phyloP scores from a whole-genome alignment of 2,113 vertebrate genomes.

The Caloenas nicobarica region DNA sequence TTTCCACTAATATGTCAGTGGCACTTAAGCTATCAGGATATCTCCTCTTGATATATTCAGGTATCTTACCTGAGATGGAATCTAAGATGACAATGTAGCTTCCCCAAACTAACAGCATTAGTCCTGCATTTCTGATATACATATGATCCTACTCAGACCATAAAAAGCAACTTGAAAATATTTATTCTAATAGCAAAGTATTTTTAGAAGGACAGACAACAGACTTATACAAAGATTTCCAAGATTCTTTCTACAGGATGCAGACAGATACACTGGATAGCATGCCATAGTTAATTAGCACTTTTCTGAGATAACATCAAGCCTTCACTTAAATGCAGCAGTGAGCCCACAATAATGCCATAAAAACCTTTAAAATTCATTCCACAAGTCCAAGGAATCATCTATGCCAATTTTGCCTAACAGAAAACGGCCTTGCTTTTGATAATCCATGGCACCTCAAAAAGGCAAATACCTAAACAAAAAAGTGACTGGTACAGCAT shows the following conservation, averaged over 20 bases:
- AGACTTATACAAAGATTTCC: not conserved
- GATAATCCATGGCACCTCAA: not conserved
- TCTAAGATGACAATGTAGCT: not conserved
- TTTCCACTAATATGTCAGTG: not conserved
- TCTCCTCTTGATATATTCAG: not conserved
- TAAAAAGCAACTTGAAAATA: not conserved
- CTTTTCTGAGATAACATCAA: not conserved
- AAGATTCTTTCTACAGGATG: not conserved
- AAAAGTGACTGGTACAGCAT: not conserved
- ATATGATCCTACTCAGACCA: not conserved
- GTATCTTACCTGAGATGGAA: not conserved
- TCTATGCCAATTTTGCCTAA: not conserved
- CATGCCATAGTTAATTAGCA: not conserved
- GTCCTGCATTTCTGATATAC: not conserved
- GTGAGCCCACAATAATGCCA: not conserved
- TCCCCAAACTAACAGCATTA: not conserved
- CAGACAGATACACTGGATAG: not conserved
- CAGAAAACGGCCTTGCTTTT: not conserved
- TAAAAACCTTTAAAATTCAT: not conserved
- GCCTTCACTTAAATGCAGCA: not conserved
- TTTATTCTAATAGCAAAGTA: not conserved
- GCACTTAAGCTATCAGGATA: not conserved
- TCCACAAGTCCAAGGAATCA: not conserved
- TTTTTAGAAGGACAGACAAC: not conserved
- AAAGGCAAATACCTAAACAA: not conserved